Conservation (phyloP, 2,113 vertebrate genomes). For the Notothenia rossii region DNA sequence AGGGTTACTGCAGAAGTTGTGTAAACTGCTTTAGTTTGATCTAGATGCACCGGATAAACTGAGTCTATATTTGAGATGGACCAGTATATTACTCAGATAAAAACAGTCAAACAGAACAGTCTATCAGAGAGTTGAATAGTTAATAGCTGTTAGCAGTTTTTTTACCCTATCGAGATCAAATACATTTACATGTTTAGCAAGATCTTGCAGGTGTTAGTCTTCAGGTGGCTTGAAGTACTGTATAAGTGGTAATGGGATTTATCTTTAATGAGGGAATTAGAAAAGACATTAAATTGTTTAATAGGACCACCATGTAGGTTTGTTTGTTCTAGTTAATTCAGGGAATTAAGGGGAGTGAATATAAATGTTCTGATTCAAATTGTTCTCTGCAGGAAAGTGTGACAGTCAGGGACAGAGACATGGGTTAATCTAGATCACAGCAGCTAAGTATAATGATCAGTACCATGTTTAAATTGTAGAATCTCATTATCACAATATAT, state of each 20-base stretch:
- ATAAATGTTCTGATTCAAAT: neutral
- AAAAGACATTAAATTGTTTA: neutral
- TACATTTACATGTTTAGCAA: neutral
- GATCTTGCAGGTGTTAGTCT: neutral
- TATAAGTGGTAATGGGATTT: neutral
- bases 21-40: no score
- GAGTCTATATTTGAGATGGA: no score
- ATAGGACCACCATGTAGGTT: neutral
- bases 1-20: no score
- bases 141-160: neutral
- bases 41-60: no score
- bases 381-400: neutral
- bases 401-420: neutral
- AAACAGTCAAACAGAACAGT: neutral
- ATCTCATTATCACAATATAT: neutral
- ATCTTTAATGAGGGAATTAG: neutral
- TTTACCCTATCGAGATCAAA: neutral
- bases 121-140: neutral
- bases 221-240: neutral
- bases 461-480: neutral
- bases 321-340: neutral
- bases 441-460: neutral
- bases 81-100: neutral
- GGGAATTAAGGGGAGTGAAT: neutral
- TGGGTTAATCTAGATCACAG: neutral